These are phyloP conservation scores for Apamea epomidion DNA, from an alignment of 2,888 invertebrate species.

Conservation along the genomic window DNA sequence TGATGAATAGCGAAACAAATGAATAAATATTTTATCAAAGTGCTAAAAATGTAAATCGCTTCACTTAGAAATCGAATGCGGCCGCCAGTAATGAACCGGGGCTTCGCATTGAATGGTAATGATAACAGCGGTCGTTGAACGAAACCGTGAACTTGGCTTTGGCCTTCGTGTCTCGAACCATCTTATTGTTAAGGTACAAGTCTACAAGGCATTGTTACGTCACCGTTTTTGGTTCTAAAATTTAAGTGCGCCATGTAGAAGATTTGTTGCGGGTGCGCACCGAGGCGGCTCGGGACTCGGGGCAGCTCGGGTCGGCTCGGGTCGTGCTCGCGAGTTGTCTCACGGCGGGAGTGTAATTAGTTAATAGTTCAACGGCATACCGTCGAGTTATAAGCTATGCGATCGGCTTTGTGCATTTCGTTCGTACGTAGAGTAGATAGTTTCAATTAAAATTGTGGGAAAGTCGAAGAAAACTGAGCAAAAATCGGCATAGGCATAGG, in stretches of 20 bases:
- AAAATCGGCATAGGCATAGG: not conserved
- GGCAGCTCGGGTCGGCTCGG: constrained; percentile 40
- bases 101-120: constrained; percentile 84
- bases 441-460: not conserved
- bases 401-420: constrained; percentile 9
- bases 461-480: not conserved
- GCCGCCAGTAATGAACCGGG: constrained; percentile 71
- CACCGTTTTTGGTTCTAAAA: constrained; percentile 59
- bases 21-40: constrained; percentile 29
- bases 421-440: constrained; percentile 1
- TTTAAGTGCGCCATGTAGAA: constrained; percentile 52
- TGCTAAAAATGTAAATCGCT: constrained; percentile 62
- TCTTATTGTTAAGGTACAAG: constrained; percentile 76
- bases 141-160: constrained; percentile 86
- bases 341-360: constrained; percentile 58
- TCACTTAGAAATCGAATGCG: constrained; percentile 68
- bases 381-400: constrained; percentile 10
- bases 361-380: constrained; percentile 54
- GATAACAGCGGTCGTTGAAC: constrained; percentile 87
- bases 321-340: constrained; percentile 55
- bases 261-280: constrained; percentile 50
- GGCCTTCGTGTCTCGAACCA: constrained; percentile 82
- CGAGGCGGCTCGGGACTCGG: constrained; percentile 33
- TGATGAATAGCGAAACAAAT: constrained; percentile 31
- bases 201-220: constrained; percentile 71